phyloP scores from a whole-genome alignment of 1,140 invertebrate genomes.

The Uloborus diversus region DNA sequence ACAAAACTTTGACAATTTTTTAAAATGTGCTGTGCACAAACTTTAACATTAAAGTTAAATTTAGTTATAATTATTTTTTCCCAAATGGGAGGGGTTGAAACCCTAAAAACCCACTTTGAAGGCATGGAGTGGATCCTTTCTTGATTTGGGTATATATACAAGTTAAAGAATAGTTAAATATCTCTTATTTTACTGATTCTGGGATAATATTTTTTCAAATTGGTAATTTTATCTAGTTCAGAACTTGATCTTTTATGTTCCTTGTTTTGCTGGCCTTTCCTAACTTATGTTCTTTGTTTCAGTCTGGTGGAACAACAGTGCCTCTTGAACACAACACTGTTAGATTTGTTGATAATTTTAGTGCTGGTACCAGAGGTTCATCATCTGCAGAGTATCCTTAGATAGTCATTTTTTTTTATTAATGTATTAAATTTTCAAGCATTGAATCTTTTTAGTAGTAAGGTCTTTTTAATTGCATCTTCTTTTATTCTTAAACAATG shows the following conservation, averaged over 20 bases:
- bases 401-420: background rate
- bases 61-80: no score
- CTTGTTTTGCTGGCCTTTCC: background rate
- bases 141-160: background rate
- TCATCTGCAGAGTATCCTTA: constrained; percentile 84
- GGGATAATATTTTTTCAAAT: background rate
- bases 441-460: background rate
- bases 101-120: background rate
- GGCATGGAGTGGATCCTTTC: background rate
- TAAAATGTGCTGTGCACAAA: no score
- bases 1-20: background rate
- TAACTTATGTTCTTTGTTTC: background rate
- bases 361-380: constrained; percentile 92
- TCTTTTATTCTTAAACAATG: background rate
- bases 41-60: no score
- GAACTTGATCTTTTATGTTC: background rate
- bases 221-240: background rate
- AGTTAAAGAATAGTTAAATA: background rate
- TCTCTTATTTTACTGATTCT: background rate
- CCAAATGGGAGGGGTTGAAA: no score
- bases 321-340: constrained; percentile 97
- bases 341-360: constrained; percentile 98
- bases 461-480: background rate
- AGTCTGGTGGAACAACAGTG: constrained; percentile 95
- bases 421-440: background rate